Evolutionary conservation across 2,797 vertebrate genomes (phyloP), one percentile per base, ranked within the genome.

Genomic region (Sternarchorhynchus goeldii): DNA sequence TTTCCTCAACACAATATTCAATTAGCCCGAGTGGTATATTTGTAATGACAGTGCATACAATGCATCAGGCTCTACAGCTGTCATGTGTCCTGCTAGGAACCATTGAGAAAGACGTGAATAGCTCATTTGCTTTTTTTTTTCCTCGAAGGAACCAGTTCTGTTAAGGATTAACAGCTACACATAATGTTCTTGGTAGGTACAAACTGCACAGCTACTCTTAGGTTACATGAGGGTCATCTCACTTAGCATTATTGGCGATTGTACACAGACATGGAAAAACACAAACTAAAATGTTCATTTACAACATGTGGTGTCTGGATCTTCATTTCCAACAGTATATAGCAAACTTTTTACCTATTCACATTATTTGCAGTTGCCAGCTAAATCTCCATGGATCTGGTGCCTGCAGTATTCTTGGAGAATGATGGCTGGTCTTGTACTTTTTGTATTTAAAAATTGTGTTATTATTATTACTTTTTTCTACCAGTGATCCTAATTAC

Each of bases 401-500:
- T 32, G 20, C 10, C 6, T 80, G 77, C 57, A 39, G 70, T 68
- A 60, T 75, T 68, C 75, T 80, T 84, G 80, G 21, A 70, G 68
- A 50, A 31, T 73, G 75, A 75, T 31, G 66, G 75, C 70, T 69
- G 50, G 66, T 80, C 66, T 57, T 70, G 58, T 58, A 32, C 72
- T 73, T 77, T 73, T 31, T 63, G 72, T 71, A 32, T 78, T 68
- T 57, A 60, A 77, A 80, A 74, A 67, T 82, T 73, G 73, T 76
- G 77, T 73, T 75, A 83, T 76, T 78, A 50, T 50, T 50, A 50
- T 50, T 73, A 76, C 85, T 87, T 85, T 87, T 92, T 92, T 93
- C 90, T 93, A 91, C 91, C 89, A 85, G 84, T 91, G 91, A 93
- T 92, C 92, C 91, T 93, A 94, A 92, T 93, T 92, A 92, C 91